Conservation (phyloP, 2,113 vertebrate species). For the Potamarius usumacintae region DNA sequence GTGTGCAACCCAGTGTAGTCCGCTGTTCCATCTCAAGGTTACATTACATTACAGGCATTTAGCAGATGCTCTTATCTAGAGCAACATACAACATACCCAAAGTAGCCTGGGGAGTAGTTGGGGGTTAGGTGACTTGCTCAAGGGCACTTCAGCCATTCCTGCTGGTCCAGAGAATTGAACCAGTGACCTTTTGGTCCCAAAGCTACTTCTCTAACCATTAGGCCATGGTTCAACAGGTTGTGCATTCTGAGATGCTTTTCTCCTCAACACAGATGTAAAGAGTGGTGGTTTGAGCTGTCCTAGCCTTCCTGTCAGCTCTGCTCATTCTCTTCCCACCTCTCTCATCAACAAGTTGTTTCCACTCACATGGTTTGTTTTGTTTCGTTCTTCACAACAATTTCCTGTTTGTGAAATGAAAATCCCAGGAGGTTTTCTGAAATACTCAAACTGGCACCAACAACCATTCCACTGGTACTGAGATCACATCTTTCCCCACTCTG, state of each 20-base stretch:
- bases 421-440: neutral
- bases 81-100: too few relatives aligned
- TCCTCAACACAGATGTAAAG: neutral
- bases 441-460: neutral
- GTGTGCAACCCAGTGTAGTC: too few relatives aligned
- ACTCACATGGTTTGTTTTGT: neutral
- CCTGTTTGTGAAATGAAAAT: too few relatives aligned
- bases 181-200: too few relatives aligned
- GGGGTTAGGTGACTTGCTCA: too few relatives aligned
- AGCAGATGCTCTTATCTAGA: too few relatives aligned
- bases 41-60: too few relatives aligned
- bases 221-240: neutral
- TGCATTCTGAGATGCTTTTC: neutral
- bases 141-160: too few relatives aligned
- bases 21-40: neutral
- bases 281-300: neutral
- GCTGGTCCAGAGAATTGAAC: too few relatives aligned
- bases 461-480: neutral
- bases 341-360: neutral
- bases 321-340: neutral
- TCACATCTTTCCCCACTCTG: neutral
- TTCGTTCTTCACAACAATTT: neutral
- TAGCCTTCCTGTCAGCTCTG: neutral
- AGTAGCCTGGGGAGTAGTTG: too few relatives aligned
- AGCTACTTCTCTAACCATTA: too few relatives aligned